These are phyloP conservation scores for Excalfactoria chinensis DNA, from an alignment of 2,113 vertebrate species.

Conservation along the genomic window DNA sequence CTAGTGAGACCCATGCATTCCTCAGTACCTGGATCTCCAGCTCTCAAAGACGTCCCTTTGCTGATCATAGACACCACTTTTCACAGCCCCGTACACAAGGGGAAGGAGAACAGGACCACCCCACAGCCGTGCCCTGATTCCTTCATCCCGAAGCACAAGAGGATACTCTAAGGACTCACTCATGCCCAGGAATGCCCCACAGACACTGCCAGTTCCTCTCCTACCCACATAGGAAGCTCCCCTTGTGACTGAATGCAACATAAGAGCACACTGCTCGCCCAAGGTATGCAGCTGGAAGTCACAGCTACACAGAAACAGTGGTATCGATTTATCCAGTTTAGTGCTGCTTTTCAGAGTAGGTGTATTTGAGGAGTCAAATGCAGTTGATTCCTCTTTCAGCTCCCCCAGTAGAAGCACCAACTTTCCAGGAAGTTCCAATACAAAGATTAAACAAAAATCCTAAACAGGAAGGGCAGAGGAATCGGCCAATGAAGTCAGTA, in stretches of 20 bases:
- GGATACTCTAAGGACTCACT: not conserved
- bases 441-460: slow-evolving; percentile 27
- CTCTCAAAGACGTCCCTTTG: not conserved
- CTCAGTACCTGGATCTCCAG: not conserved
- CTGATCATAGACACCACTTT: not conserved
- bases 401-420: not conserved
- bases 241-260: not conserved
- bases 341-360: slow-evolving; percentile 24
- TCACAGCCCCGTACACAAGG: not conserved
- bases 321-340: slow-evolving; percentile 18
- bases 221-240: not conserved
- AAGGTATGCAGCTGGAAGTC: not conserved
- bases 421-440: slow-evolving; percentile 48
- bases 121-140: not conserved
- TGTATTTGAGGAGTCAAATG: slow-evolving; percentile 40
- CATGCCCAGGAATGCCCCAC: not conserved
- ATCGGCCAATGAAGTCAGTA: not conserved
- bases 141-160: not conserved
- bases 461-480: slow-evolving; percentile 41
- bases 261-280: not conserved
- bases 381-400: slow-evolving; percentile 15
- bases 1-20: not conserved
- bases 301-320: not conserved
- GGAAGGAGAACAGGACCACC: not conserved
- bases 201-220: not conserved